A percentile compares a stretch with the other conserved stretches of the same genome.
phyloP scores from a whole-genome alignment of 2,113 vertebrate species.

The Oncorhynchus tshawytscha region DNA sequence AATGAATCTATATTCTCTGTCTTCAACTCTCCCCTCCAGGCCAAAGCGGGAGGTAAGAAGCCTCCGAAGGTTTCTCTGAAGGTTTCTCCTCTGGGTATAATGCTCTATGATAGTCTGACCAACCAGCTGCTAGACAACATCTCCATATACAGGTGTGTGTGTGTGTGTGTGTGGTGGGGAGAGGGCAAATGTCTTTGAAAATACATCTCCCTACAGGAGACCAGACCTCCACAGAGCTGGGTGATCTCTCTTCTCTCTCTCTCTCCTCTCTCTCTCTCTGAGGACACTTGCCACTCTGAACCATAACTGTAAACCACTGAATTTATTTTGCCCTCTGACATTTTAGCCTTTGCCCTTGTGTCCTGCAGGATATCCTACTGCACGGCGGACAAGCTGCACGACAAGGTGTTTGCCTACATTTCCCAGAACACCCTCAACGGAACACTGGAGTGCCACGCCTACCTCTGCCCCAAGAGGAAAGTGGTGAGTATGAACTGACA shows the following conservation, averaged over 20 bases:
- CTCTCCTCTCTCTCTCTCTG: background rate
- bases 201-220: too few species aligned
- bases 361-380: constrained; percentile 91
- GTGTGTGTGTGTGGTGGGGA: constrained; percentile 70
- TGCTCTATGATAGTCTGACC: constrained; percentile 76
- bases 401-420: constrained; percentile 94
- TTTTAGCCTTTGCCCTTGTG: constrained; percentile 5
- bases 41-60: constrained; percentile 91
- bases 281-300: background rate
- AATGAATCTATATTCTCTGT: too few species aligned
- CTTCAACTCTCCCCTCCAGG: constrained; percentile 61
- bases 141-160: constrained; percentile 89
- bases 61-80: constrained; percentile 88
- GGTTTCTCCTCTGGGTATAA: constrained; percentile 85
- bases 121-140: constrained; percentile 85
- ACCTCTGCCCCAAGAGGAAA: constrained; percentile 91
- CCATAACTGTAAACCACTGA: background rate
- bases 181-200: too few species aligned
- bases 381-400: constrained; percentile 89
- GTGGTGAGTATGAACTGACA: constrained; percentile 76
- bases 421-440: constrained; percentile 88
- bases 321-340: background rate
- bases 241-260: background rate
- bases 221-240: too few species aligned
- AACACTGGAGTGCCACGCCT: constrained; percentile 90